Evolutionary conservation across 1,140 invertebrate genomes (phyloP), one percentile per base, ranked within the genome.

Genomic region (Paralvinella palmiformis): DNA sequence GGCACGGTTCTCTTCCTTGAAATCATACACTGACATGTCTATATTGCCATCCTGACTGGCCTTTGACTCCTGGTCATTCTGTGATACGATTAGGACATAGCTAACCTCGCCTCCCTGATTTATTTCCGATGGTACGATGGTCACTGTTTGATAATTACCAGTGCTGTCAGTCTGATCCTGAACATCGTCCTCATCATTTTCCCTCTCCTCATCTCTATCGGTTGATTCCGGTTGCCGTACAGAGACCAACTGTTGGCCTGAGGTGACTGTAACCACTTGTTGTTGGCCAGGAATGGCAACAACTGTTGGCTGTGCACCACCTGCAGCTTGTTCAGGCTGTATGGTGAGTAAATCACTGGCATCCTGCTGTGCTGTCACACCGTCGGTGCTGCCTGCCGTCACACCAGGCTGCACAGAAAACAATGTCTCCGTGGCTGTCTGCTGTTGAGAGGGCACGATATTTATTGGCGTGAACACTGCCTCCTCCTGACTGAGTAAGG

Each of bases 41-140:
- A 81, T 69, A 17, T 74, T 63, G 27, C 74, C 67, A 13, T 69
- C 72, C 67, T 83, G 81, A 6, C 81, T 61, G 35, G 33, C 44
- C 15, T 63, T 66, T 15, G 31, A 32, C 27, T 37, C 33, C 5
- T 65, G 73, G 13, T 76, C 76, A 59, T 79, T 79, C 4, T 85
- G 84, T 64, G 92, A 89, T 3, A 95, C 90, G 67, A 94, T 92
- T 15, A 95, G 81, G 0, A 95, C 90, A 76, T 94, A 94, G 78
- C 89, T 93, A 1, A 94, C 86, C 83, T 93, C 86, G 3, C 89
- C 90, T 13, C 59, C 44, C 57, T 87, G 85, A 72, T 87, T 87
- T 1, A 85, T 86, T 62, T 92, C 89, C 0, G 90, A 89, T 1
- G 91, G 91, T 20, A 94, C 87, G 66, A 94, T 86, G 0, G 91